phyloP scores from a whole-genome alignment of 2,797 vertebrate genomes.

The Sparidentex hasta region DNA sequence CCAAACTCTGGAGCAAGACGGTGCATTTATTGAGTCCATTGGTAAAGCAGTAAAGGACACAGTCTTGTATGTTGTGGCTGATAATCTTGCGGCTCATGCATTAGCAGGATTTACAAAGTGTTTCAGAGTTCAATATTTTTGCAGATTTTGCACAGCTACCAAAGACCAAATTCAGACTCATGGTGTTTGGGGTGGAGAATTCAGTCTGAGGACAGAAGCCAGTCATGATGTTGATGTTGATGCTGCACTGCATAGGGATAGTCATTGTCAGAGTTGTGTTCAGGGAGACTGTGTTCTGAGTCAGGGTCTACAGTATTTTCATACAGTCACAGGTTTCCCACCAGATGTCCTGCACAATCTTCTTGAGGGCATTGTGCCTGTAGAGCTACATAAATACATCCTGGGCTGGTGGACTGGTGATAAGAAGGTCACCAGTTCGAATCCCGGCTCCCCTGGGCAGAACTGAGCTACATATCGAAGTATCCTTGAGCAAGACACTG shows the following conservation, averaged over 20 bases:
- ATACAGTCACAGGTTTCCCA: too few relatives aligned
- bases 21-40: constrained; percentile 15
- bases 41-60: neutral
- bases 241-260: neutral
- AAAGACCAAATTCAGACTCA: constrained; percentile 11
- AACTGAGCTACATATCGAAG: too few relatives aligned
- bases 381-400: too few relatives aligned
- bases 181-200: neutral
- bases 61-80: constrained; percentile 2
- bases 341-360: too few relatives aligned
- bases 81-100: constrained; percentile 21
- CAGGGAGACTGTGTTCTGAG: neutral
- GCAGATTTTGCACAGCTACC: constrained; percentile 26
- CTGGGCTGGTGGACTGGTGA: too few relatives aligned
- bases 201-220: neutral
- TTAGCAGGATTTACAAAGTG: constrained; percentile 10
- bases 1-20: neutral
- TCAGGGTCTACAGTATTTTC: too few relatives aligned
- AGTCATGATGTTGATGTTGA: neutral
- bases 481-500: too few relatives aligned
- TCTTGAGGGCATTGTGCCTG: too few relatives aligned
- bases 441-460: too few relatives aligned
- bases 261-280: neutral
- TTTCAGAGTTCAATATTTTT: neutral
- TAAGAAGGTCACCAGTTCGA: too few relatives aligned